Evolutionary conservation across 2,888 invertebrate species (phyloP).

Genomic region (Trissoscelio sp.): DNA sequence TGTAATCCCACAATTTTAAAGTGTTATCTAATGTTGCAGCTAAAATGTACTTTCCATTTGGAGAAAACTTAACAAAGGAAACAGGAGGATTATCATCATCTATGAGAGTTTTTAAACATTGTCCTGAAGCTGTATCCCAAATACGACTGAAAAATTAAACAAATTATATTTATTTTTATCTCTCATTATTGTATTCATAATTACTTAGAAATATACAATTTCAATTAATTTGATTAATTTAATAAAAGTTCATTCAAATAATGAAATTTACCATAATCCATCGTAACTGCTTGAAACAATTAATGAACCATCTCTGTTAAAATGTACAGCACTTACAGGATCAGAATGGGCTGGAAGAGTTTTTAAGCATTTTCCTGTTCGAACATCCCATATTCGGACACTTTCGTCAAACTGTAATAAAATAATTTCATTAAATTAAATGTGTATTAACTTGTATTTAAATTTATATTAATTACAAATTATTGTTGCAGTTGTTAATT

Average conservation of each 20-base stretch:
- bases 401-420: conserved; percentile 95
- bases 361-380: conserved; percentile 98
- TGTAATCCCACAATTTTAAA: conserved; percentile 99
- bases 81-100: conserved; percentile 99
- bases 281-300: conserved; percentile 99
- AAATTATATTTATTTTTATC: neutral
- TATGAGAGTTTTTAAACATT: conserved; percentile 99
- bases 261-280: conserved; percentile 95
- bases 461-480: too few species aligned
- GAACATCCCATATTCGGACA: conserved; percentile 99
- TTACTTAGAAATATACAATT: too few species aligned
- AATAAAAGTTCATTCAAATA: too few species aligned
- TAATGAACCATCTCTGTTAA: conserved; percentile 98
- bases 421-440: neutral
- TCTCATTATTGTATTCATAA: too few species aligned
- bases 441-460: neutral
- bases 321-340: conserved; percentile 99
- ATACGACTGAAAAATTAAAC: conserved; percentile 89
- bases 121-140: conserved; percentile 99
- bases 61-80: conserved; percentile 99
- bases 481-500: too few species aligned
- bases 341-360: conserved; percentile 99
- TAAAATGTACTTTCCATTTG: conserved; percentile 99
- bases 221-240: too few species aligned
- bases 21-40: conserved; percentile 99